Evolutionary conservation across 2,113 vertebrate species (phyloP).

Genomic region (human (Homo sapiens)): GRCh38 chr1:219001501-219002000

Average conservation of each 20-base stretch:
- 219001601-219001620: background rate
- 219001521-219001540: background rate
- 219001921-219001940: background rate
- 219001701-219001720: background rate
- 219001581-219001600: background rate
- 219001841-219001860: background rate
- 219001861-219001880: background rate
- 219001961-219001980: background rate
- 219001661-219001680: background rate
- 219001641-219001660: background rate
- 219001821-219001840: background rate
- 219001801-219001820: background rate
- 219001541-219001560: background rate
- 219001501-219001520: background rate
- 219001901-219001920: background rate
- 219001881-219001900: background rate
- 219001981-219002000: background rate
- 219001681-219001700: background rate
- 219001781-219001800: background rate
- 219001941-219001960: background rate
- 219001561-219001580: background rate
- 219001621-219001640: background rate
- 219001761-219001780: background rate
- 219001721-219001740: background rate
- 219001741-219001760: background rate